Conservation (phyloP, 2,113 vertebrate species). For the Vulpes lagopus region DNA sequence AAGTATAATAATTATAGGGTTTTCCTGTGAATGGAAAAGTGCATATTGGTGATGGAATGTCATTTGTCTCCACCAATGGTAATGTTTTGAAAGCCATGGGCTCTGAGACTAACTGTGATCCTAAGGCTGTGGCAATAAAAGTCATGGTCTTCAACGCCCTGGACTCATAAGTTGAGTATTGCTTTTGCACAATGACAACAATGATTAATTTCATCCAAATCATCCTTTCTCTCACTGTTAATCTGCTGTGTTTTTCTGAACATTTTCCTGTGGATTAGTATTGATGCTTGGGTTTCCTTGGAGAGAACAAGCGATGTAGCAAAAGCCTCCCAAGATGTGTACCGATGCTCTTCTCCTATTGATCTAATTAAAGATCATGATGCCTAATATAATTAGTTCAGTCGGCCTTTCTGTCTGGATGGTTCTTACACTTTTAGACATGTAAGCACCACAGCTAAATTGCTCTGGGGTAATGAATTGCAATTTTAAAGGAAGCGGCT, state of each 20-base stretch:
- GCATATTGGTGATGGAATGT: not conserved
- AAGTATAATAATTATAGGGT: not conserved
- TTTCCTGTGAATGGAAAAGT: not conserved
- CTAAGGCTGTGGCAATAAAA: not conserved
- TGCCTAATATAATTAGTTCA: conserved; percentile 71
- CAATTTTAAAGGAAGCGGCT: conserved; percentile 71
- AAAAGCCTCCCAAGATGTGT: conserved; percentile 73
- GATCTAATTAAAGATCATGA: conserved; percentile 74
- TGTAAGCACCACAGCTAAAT: not conserved
- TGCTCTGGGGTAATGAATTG: conserved; percentile 74
- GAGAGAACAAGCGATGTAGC: not conserved
- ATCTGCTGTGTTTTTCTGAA: conserved; percentile 28
- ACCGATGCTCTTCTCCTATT: conserved; percentile 54
- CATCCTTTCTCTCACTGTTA: conserved; percentile 51
- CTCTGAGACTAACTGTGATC: not conserved
- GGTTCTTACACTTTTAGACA: conserved; percentile 43
- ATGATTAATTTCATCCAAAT: conserved; percentile 62
- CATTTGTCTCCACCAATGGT: not conserved
- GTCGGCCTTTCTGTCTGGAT: conserved; percentile 53
- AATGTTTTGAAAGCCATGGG: not conserved
- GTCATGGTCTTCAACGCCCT: not conserved
- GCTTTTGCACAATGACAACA: not conserved
- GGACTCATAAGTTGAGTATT: not conserved
- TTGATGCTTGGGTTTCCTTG: conserved; percentile 56
- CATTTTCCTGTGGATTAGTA: conserved; percentile 61